Evolutionary conservation across 2,888 invertebrate species (phyloP), one percentile per base, ranked within the genome.

Genomic region (Coecobrya sp.): DNA sequence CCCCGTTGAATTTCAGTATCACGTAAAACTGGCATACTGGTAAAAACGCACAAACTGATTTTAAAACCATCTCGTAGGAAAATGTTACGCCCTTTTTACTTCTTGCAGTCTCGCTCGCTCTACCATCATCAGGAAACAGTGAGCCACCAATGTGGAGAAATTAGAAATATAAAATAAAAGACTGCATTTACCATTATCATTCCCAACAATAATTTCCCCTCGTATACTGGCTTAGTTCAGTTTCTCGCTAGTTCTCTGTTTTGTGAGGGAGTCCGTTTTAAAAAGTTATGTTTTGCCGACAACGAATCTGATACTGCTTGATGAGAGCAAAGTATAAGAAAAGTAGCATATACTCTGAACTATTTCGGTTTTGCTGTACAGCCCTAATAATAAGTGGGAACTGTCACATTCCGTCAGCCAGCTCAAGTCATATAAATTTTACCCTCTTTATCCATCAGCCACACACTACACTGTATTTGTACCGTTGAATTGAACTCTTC

Each of bases 341-440:
- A n/a, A n/a, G n/a, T 59, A 84, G 11, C 49, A 4, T 4, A 1
- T 30, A 55, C n/a, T 81, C 52, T 22, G 3, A 4, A 30, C 2
- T 55, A 59, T 81, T 49, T 49, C 5, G 1, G 16, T 30, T 16
- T 16, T 16, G 52, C 27, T 81, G 81, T 89, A 89, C 65, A 82
- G 49, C 85, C 85, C 85, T 85, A 85, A 84, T 86, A 90, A 90
- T 90, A 90, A 90, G 89, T 90, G 89, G 85, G 89, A 90, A 90
- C 89, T 90, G 89, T 85, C 89, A 90, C 89, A 90, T 90, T 90
- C 89, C 89, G 85, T 90, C 89, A 90, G 89, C 84, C 89, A 85
- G 84, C 85, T 84, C 84, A 27, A 42, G 13, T 85, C 85, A 36
- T 49, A 55, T 84, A 42, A 27, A 85, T 90, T 90, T 90, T 85